These are phyloP conservation scores for Myotis findleyi DNA, from an alignment of 2,797 vertebrate genomes.

Conservation along the genomic window DNA sequence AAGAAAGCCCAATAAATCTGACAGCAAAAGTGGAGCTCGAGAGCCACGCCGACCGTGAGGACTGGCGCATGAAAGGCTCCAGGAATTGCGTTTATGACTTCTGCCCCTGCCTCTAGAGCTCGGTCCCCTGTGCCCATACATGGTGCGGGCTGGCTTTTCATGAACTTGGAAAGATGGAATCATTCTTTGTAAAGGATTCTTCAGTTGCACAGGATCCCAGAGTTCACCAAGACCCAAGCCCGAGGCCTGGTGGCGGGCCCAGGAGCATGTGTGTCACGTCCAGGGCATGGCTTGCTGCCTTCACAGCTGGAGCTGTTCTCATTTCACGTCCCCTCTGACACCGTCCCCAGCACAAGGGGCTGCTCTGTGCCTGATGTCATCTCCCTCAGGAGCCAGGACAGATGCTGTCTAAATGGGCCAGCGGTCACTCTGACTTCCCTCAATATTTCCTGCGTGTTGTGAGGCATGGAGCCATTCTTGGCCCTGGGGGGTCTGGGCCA, in stretches of 20 bases:
- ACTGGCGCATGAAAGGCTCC: constrained; percentile 80
- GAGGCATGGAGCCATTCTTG: constrained; percentile 60
- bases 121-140: constrained; percentile 84
- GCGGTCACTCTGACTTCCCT: constrained; percentile 57
- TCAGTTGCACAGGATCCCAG: constrained; percentile 84
- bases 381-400: constrained; percentile 63
- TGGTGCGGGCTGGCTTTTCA: constrained; percentile 86
- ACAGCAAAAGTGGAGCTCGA: constrained; percentile 75
- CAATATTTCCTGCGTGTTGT: constrained; percentile 32
- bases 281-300: constrained; percentile 74
- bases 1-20: constrained; percentile 84
- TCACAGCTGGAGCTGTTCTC: constrained; percentile 73
- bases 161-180: constrained; percentile 85
- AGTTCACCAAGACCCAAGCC: constrained; percentile 85
- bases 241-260: constrained; percentile 74
- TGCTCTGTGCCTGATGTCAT: constrained; percentile 67
- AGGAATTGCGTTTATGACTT: constrained; percentile 80
- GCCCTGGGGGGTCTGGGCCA: neutral
- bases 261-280: constrained; percentile 76
- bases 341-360: constrained; percentile 61
- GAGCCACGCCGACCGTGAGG: constrained; percentile 68
- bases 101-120: constrained; percentile 63
- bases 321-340: constrained; percentile 72
- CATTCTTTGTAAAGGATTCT: constrained; percentile 86
- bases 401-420: constrained; percentile 65